Base-by-base conservation (phyloP, 2,888 invertebrate genomes). In the Chironomus tentans region DNA sequence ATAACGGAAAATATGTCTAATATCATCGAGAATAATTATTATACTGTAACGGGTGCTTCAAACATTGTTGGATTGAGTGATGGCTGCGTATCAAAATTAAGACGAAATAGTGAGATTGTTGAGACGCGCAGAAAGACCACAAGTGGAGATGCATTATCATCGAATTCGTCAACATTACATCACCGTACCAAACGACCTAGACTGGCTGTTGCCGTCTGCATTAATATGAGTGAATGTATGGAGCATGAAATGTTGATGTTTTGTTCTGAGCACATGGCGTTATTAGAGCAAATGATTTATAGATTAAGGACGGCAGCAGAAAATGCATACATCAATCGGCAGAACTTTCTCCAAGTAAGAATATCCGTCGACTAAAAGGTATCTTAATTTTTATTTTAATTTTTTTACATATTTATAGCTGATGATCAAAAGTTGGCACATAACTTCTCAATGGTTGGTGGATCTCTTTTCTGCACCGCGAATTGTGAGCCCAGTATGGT, bases 221-320 rank as follows among this genome's bases (percentile, higher is more conserved):
- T 92, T 77, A 85, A 86, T 65, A 83, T 89, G 79, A 86, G 86
- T 48, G 82, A 85, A 72, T 86, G 86, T 7, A 85, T 85, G 78
- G 88, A 89, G 82, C 85, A 90, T 81, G 87, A 89, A 80, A 87
- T 92, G 84, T 89, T 92, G 78, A 85, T 88, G 68, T 91, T 91
- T 78, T 88, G 94, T 79, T 88, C 94, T 83, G 93, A 95, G 78
- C 94, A 94, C 80, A 91, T 92, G 71, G 88, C 90, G 0, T 85
- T 92, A 76, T 80, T 94, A 13, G 92, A 93, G 81, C 87, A 90
- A 12, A 86, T 92, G 82, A 83, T 93, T 68, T 90, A 90, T 81
- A 87, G 92, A 24, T 82, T 95, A 75, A 87, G 92, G 3, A 83
- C 88, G 62, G 87, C 88, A 4, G 88, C 91, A 0, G 87, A 92